phyloP scores from a whole-genome alignment of 53 echinoderm and acorn worm genomes.

The Holothuria scabra region DNA sequence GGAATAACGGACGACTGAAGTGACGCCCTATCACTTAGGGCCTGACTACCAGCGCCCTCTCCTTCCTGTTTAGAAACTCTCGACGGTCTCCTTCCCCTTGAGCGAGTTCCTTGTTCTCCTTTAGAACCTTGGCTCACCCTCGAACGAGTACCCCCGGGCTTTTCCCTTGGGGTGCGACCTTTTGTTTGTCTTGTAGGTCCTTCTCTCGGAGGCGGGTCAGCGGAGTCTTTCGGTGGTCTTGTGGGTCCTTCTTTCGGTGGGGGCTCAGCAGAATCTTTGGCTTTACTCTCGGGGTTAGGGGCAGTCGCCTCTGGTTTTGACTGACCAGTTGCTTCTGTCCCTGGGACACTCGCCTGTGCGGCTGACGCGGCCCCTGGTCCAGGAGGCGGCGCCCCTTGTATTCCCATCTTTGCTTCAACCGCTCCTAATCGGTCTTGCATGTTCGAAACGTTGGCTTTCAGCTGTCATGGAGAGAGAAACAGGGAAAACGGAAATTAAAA shows the following conservation, averaged over 20 bases:
- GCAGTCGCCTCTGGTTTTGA: background rate
- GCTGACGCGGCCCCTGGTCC: constrained; percentile 1
- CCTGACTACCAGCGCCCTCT: constrained; percentile 1
- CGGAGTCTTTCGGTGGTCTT: background rate
- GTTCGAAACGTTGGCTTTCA: constrained; percentile 21
- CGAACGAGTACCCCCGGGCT: constrained; percentile 23
- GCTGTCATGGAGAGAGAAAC: background rate
- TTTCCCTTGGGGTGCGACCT: constrained; percentile 8
- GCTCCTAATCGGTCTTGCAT: background rate
- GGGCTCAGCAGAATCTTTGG: background rate
- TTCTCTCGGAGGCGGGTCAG: background rate
- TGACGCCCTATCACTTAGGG: constrained; percentile 14
- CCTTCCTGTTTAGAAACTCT: constrained; percentile 3
- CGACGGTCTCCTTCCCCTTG: constrained; percentile 6
- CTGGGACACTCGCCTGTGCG: background rate
- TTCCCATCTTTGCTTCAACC: background rate
- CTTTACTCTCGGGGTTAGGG: background rate
- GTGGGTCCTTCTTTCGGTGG: background rate
- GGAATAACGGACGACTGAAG: background rate
- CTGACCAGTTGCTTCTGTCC: background rate
- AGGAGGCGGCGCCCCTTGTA: constrained; percentile 2
- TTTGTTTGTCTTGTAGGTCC: background rate
- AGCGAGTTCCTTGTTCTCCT: constrained; percentile 12
- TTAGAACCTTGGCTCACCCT: constrained; percentile 28
- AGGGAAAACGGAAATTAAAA: no score